A percentile compares a stretch with the other conserved stretches of the same genome.
Evolutionary conservation across 2,888 invertebrate species (phyloP).

Genomic region (Cyrtodaria siliqua): DNA sequence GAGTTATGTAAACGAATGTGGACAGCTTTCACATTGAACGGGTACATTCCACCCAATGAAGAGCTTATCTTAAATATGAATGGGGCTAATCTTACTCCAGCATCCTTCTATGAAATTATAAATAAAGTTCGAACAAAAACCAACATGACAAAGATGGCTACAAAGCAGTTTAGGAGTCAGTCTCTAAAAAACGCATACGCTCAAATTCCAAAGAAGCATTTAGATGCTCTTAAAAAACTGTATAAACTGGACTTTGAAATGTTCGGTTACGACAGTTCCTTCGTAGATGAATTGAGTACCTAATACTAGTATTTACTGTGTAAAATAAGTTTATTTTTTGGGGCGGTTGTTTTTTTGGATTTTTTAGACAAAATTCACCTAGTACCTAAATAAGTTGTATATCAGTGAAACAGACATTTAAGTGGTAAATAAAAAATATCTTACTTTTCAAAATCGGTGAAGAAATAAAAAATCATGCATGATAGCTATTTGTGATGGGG

Average conservation of each 20-base stretch:
- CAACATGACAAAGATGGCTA: conserved; percentile 31
- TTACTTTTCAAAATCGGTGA: too few relatives aligned
- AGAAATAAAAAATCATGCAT: too few relatives aligned
- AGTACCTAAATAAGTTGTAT: too few relatives aligned
- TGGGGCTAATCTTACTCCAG: conserved; percentile 11
- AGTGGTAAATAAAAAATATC: too few relatives aligned
- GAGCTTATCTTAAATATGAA: conserved; percentile 17
- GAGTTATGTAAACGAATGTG: conserved; percentile 59
- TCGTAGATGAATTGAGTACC: too few relatives aligned
- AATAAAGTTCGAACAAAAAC: conserved; percentile 14
- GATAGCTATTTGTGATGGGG: too few relatives aligned
- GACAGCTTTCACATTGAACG: conserved; percentile 66
- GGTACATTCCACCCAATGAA: conserved; percentile 61
- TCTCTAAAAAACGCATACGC: conserved; percentile 51
- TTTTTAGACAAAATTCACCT: too few relatives aligned
- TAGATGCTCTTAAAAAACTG: conserved; percentile 36
- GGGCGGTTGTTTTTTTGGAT: too few relatives aligned
- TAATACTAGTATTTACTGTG: too few relatives aligned
- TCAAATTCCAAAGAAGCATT: conserved; percentile 31
- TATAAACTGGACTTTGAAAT: conserved; percentile 60
- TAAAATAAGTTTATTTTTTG: too few relatives aligned
- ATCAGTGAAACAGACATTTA: too few relatives aligned
- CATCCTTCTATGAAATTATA: conserved; percentile 26
- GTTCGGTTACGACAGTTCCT: too few relatives aligned
- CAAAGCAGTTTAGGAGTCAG: conserved; percentile 34